Base-by-base conservation (phyloP, 23 tunicate species). In the Styela plicata region DNA sequence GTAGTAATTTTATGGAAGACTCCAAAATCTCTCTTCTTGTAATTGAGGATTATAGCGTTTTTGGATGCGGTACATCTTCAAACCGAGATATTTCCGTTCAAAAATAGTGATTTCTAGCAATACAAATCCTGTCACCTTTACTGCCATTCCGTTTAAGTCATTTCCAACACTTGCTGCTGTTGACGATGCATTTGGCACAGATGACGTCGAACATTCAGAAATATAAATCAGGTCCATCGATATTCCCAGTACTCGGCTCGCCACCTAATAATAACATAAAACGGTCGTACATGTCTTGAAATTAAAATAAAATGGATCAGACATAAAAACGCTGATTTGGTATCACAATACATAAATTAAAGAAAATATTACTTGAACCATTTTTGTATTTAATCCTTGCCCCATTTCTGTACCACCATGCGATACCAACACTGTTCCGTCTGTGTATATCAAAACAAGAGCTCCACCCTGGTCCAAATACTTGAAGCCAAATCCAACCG, bases 321-420 rank as follows among this genome's bases (percentile, higher is more conserved):
- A n/a, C n/a, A n/a, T n/a, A n/a, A n/a, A n/a, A n/a, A n/a, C n/a
- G n/a, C n/a, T n/a, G n/a, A n/a, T n/a, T n/a, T n/a, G n/a, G n/a
- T n/a, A n/a, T n/a, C n/a, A n/a, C n/a, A n/a, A n/a, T n/a, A n/a
- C n/a, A n/a, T n/a, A n/a, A n/a, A n/a, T n/a, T n/a, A n/a, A n/a
- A n/a, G n/a, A n/a, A n/a, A n/a, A n/a, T n/a, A 53, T 64, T 74
- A 92, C 97, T 74, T 94, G 99, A 19, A 86, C 70, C 91, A 89
- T 94, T 87, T 94, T 94, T 1, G 99, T 94, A 74, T 89, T 87
- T 29, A 94, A 67, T 20, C 99, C 99, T 83, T 94, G 99, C 18
- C 99, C 99, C 99, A 94, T 94, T 52, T 94, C 99, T 1, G 87
- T 83, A 0, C 99, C 99, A 62, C 99, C 99, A 73, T 94, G 99